These are phyloP conservation scores for Pelobates fuscus DNA, from an alignment of 2,113 vertebrate genomes.

Conservation along the genomic window DNA sequence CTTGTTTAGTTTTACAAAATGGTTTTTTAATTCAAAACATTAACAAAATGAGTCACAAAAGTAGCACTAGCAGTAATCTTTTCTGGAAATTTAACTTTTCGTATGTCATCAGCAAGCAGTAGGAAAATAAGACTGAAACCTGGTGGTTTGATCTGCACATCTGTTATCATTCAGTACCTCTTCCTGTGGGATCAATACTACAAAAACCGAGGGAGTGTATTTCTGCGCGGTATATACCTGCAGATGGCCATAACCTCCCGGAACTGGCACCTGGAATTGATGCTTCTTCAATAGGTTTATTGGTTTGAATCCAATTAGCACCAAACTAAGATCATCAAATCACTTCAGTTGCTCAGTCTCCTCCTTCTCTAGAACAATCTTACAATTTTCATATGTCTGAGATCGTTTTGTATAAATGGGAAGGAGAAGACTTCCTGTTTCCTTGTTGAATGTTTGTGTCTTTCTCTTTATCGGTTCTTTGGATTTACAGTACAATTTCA, in stretches of 20 bases:
- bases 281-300: constrained; percentile 81
- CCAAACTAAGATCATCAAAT: constrained; percentile 83
- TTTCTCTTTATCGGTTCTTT: constrained; percentile 90
- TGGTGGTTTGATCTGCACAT: constrained; percentile 81
- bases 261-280: constrained; percentile 84
- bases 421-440: constrained; percentile 91
- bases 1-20: too few species aligned
- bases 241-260: constrained; percentile 84
- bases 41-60: too few species aligned
- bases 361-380: constrained; percentile 91
- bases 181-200: constrained; percentile 86
- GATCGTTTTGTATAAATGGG: constrained; percentile 90
- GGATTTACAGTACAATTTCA: constrained; percentile 86
- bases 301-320: constrained; percentile 92
- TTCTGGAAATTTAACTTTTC: constrained; percentile 75
- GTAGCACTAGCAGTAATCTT: constrained; percentile 72
- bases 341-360: constrained; percentile 83
- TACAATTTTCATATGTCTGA: constrained; percentile 83
- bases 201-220: constrained; percentile 85
- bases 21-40: too few species aligned
- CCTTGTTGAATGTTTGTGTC: constrained; percentile 84
- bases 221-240: constrained; percentile 75
- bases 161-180: constrained; percentile 80
- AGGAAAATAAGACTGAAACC: constrained; percentile 88
- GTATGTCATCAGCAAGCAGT: constrained; percentile 87